These are phyloP conservation scores for Troglohyphantes excavatus DNA, from an alignment of 2,888 invertebrate species.

Conservation along the genomic window DNA sequence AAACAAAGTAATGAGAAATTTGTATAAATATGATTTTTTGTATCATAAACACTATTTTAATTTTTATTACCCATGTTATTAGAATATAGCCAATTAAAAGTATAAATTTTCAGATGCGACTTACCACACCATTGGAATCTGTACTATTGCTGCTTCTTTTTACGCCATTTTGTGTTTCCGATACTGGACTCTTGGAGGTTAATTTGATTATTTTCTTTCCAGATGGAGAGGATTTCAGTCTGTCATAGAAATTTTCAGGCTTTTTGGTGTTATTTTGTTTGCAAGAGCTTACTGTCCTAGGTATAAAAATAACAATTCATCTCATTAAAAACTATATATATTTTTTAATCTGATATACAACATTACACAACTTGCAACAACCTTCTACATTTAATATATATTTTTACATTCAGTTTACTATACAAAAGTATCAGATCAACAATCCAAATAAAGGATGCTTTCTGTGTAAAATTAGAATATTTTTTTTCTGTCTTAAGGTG, in stretches of 20 bases:
- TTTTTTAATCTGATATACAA: no score
- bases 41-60: neutral
- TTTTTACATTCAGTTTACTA: neutral
- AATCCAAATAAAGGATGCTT: no score
- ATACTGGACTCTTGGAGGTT: neutral
- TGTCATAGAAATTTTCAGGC: neutral
- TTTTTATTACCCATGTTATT: neutral
- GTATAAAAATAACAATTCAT: neutral
- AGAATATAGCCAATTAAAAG: neutral
- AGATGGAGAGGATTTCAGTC: conserved; percentile 2
- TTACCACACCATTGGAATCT: conserved; percentile 1
- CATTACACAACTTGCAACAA: neutral
- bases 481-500: no score
- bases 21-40: neutral
- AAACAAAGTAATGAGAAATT: neutral
- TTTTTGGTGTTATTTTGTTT: neutral
- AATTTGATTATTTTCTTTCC: conserved; percentile 46
- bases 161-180: neutral
- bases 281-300: neutral
- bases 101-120: neutral
- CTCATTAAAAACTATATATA: neutral
- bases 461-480: no score
- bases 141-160: conserved; percentile 22
- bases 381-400: neutral
- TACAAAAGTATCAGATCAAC: neutral